These are phyloP conservation scores for Protomyctophum bolini DNA, from an alignment of 2,113 vertebrate genomes.

Conservation along the genomic window DNA sequence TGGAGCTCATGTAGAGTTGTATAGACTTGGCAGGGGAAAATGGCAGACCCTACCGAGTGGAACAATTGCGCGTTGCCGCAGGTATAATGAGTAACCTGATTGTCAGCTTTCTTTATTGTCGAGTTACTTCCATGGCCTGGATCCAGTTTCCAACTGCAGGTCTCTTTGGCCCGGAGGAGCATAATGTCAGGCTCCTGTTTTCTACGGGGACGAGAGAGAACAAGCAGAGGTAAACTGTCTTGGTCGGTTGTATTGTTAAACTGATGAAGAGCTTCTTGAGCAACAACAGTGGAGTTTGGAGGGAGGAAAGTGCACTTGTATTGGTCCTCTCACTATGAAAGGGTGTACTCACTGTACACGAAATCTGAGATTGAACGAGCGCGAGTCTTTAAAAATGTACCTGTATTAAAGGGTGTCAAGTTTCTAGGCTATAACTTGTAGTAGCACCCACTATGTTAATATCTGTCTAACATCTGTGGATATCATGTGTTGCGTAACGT, in stretches of 20 bases:
- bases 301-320: too few species aligned
- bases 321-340: too few species aligned
- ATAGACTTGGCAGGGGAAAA: slow-evolving; percentile 19
- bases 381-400: too few species aligned
- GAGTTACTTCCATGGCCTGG: slow-evolving; percentile 34
- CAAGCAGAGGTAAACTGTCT: not conserved
- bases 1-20: not conserved
- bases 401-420: too few species aligned
- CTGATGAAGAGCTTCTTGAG: not conserved
- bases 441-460: too few species aligned
- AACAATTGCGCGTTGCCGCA: slow-evolving; percentile 49
- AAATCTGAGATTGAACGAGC: too few species aligned
- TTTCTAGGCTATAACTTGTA: too few species aligned
- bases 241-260: not conserved
- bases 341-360: too few species aligned
- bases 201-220: slow-evolving; percentile 40
- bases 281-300: not conserved
- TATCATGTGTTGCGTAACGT: too few species aligned
- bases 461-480: too few species aligned
- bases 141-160: slow-evolving; percentile 53
- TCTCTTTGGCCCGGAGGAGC: slow-evolving; percentile 40
- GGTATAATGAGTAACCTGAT: slow-evolving; percentile 67
- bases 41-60: not conserved
- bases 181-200: slow-evolving; percentile 12
- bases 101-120: slow-evolving; percentile 45